Base-by-base conservation (phyloP, 2,113 vertebrate genomes). In the Xenus cinereus region DNA sequence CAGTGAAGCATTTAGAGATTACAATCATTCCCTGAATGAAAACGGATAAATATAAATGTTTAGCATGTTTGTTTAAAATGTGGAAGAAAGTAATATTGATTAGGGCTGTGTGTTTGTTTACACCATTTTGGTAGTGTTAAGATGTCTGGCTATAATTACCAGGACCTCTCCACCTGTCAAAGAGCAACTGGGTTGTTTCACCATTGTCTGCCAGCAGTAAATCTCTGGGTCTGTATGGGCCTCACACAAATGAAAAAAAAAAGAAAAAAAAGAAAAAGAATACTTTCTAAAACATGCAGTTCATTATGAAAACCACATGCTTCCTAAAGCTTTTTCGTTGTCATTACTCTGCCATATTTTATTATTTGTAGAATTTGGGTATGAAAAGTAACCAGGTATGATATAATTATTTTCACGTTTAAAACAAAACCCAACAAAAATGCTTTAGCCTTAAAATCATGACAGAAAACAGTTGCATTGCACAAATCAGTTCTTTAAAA, bases 151-250 rank as follows among this genome's bases (percentile, higher is more conserved):
- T 97, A 90, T 98, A 98, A 98, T 98, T 98, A 98, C 98, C 97
- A 97, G 96, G 98, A 96, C 98, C 97, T 97, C 97, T 98, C 97
- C 97, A 98, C 97, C 98, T 99, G 98, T 98, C 98, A 98, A 97
- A 97, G 97, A 98, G 97, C 91, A 95, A 98, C 96, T 98, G 97
- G 96, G 94, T 98, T 97, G 96, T 98, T 98, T 98, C 98, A 98
- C 97, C 97, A 97, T 98, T 98, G 98, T 97, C 93, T 98, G 96
- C 97, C 97, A 93, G 93, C 96, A 96, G 96, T 98, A 98, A 98
- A 98, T 98, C 97, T 97, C 60, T 56, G 63, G 84, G 96, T 98
- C 94, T 68, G 63, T 84, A 87, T 75, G 39, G 95, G 96, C 97
- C 94, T 97, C 97, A 96, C 95, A 91, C 71, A 97, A 98, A 97